Conservation (phyloP, 2,113 vertebrate species). For the Tiliqua scincoides region DNA sequence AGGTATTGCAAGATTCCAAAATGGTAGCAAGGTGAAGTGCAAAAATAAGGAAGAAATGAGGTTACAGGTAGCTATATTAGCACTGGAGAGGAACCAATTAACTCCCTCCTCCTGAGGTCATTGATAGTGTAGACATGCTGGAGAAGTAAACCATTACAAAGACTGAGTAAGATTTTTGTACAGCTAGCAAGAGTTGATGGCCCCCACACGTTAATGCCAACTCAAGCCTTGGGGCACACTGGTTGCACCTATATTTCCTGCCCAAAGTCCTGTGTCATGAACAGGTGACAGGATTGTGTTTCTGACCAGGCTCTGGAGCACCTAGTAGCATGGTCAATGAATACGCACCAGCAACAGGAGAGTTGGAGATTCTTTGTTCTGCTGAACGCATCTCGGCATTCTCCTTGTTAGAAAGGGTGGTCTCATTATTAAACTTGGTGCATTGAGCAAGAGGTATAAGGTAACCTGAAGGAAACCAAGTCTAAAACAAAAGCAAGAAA, state of each 20-base stretch:
- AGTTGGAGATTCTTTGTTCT: slow-evolving; percentile 81
- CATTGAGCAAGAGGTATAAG: slow-evolving; percentile 89
- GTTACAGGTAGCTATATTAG: neutral
- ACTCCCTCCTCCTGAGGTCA: neutral
- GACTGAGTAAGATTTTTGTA: neutral
- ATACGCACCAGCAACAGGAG: slow-evolving; percentile 82
- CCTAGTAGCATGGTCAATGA: fast-evolving
- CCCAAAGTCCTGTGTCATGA: neutral
- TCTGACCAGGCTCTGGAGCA: neutral
- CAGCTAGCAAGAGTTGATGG: neutral
- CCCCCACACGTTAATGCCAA: neutral
- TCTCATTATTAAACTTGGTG: slow-evolving; percentile 72
- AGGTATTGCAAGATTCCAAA: neutral
- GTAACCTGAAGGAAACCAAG: slow-evolving; percentile 88
- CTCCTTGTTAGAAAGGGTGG: slow-evolving; percentile 64
- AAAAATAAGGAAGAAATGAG: neutral
- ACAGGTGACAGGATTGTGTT: neutral
- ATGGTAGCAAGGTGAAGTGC: neutral
- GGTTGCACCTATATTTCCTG: neutral
- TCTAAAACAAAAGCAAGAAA: slow-evolving; percentile 73
- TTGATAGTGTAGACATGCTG: neutral
- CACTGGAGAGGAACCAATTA: neutral
- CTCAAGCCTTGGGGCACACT: neutral
- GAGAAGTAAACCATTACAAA: neutral
- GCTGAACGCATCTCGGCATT: slow-evolving; percentile 73